Percentiles rank a stretch among this genome's conserved stretches.
These are phyloP conservation scores for Coreoperca whiteheadi DNA, from an alignment of 2,113 vertebrate species.

Conservation along the genomic window DNA sequence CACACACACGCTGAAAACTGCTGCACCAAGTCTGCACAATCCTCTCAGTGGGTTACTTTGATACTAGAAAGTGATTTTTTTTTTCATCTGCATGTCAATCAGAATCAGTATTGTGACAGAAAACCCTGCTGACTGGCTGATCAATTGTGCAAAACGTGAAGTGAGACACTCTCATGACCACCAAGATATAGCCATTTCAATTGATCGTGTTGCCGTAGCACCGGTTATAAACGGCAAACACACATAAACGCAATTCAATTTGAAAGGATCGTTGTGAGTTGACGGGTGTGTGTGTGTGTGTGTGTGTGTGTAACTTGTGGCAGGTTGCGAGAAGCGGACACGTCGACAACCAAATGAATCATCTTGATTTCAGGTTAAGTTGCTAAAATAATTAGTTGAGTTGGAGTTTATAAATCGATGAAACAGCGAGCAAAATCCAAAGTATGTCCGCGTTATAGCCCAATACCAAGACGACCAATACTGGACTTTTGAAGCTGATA, in stretches of 20 bases:
- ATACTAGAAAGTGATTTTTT: not conserved
- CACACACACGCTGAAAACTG: conserved; percentile 18
- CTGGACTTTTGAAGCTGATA: too few relatives aligned
- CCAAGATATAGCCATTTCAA: not conserved
- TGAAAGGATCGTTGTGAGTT: not conserved
- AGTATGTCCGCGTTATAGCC: too few relatives aligned
- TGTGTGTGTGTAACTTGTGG: not conserved
- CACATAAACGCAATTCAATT: too few relatives aligned
- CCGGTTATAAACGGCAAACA: too few relatives aligned
- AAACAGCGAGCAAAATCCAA: too few relatives aligned
- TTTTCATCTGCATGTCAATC: not conserved
- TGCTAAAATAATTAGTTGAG: not conserved
- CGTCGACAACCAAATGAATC: not conserved
- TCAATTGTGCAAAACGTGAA: not conserved
- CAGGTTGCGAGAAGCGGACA: too few relatives aligned
- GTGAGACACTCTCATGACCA: not conserved
- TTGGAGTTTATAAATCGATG: too few relatives aligned
- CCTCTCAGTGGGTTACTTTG: not conserved
- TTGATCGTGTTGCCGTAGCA: too few relatives aligned
- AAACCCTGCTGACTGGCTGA: not conserved
- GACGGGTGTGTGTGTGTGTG: too few relatives aligned
- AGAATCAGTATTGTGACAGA: not conserved
- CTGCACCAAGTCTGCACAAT: not conserved
- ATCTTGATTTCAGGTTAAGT: not conserved
- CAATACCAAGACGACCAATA: too few relatives aligned